Evolutionary conservation across 2,113 vertebrate genomes (phyloP), one percentile per base, ranked within the genome.

Genomic region (Dryoscopus gambensis): DNA sequence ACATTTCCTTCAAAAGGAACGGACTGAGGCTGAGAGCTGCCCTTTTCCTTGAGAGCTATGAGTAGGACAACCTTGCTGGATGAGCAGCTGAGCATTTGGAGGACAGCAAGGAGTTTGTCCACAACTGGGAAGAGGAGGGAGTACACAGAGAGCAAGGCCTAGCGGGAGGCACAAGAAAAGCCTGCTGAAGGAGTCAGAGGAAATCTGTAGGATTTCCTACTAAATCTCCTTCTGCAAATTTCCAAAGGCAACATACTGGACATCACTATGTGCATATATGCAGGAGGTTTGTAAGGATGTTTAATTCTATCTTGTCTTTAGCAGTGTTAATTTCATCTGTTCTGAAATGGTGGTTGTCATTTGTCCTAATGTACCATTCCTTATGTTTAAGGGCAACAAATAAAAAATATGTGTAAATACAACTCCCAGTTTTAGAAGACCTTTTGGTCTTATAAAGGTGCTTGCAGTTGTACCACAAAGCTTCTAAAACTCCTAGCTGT

Each of bases 1-100:
- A 6, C 28, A 11, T 83, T 90, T 93, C 33, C 33, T 53, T 23
- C 37, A 56, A 71, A 49, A 78, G 4, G 22, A 69, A 17, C n/a
- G 13, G 24, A 4, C 5, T 0, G 2, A 18, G 3, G 3, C 23
- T 56, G 28, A 18, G 7, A 8, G 13, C 18, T 88, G 19, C 17
- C 42, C 33, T 53, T 50, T 70, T 27, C 30, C 17, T 59, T 18
- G 39, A 59, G 35, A 64, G 6, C 13, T 27, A 10, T 1, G 5
- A 46, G 18, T 1, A 3, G 65, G 31, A n/a, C 42, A 28, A 17
- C 15, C 5, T 76, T 7, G 0, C 16, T 0, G 0, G 27, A 13
- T 7, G 8, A 57, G 37, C 1, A 7, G n/a, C 19, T 15, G 19
- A n/a, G 44, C 1, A 5, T 69, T 47, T 71, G 57, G 44, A 62